These are phyloP conservation scores for Cynodonichthys magdalenae DNA, from an alignment of 2,797 vertebrate species.

Conservation along the genomic window DNA sequence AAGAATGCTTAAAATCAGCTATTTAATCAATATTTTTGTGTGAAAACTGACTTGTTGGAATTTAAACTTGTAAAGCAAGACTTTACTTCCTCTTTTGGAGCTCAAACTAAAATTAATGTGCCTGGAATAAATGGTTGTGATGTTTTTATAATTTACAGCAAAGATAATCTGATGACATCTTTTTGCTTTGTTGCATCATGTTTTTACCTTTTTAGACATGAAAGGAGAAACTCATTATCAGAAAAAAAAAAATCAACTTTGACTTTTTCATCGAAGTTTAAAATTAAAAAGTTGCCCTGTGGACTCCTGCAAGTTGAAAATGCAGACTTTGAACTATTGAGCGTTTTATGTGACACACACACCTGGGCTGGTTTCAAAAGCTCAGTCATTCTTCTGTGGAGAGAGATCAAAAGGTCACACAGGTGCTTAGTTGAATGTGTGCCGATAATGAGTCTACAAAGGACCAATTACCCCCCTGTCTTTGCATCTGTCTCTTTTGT, in stretches of 20 bases:
- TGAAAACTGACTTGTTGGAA: no score
- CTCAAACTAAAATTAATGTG: no score
- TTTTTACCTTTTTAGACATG: no score
- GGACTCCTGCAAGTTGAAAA: conserved; percentile 6
- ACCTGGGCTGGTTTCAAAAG: conserved; percentile 11
- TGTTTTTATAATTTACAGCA: not conserved
- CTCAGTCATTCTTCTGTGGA: conserved; percentile 31
- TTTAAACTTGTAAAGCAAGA: no score
- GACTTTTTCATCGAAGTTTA: not conserved
- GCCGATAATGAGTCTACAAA: conserved; percentile 27
- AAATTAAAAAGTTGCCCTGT: not conserved
- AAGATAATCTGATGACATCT: not conserved
- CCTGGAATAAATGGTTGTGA: not conserved
- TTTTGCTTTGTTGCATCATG: not conserved
- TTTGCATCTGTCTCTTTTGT: conserved; percentile 14
- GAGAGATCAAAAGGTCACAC: conserved; percentile 36
- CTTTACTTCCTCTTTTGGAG: no score
- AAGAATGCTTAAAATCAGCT: no score
- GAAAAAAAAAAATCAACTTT: not conserved
- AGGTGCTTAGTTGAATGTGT: conserved; percentile 21
- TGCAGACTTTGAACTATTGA: not conserved
- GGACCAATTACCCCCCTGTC: conserved; percentile 13
- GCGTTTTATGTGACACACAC: conserved; percentile 10
- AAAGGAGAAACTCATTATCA: not conserved
- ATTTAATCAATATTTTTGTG: no score